These are phyloP conservation scores for Drosophila nannoptera DNA, from an alignment of 1,140 invertebrate genomes.

Conservation along the genomic window DNA sequence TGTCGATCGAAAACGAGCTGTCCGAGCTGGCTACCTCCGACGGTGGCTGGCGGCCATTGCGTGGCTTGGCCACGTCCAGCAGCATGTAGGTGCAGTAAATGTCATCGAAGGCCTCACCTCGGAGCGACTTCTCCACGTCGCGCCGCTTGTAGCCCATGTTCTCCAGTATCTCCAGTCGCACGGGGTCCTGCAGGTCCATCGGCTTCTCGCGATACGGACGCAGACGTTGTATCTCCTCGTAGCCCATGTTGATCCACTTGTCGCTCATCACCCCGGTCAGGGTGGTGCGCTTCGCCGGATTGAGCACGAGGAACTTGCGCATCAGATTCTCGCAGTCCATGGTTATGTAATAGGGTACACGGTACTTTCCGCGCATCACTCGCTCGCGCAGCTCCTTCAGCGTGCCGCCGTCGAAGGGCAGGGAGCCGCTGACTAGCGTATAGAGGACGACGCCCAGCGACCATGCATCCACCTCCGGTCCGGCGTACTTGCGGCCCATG, in stretches of 20 bases:
- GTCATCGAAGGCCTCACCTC: slow-evolving; percentile 99
- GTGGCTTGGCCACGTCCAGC: slow-evolving; percentile 46
- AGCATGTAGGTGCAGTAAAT: slow-evolving; percentile 90
- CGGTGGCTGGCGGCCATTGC: slow-evolving; percentile 15
- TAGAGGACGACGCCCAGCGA: slow-evolving; percentile 99
- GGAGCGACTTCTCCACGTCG: slow-evolving; percentile 97
- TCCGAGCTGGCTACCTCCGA: slow-evolving; percentile 1
- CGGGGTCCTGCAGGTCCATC: slow-evolving; percentile 57
- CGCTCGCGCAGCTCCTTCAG: slow-evolving; percentile 97
- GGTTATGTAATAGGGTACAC: slow-evolving; percentile 99
- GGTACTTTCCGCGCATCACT: slow-evolving; percentile 98
- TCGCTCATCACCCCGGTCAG: slow-evolving; percentile 98
- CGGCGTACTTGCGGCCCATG: slow-evolving; percentile 99
- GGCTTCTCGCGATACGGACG: slow-evolving; percentile 93
- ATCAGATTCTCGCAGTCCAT: slow-evolving; percentile 99
- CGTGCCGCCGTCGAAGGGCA: slow-evolving; percentile 99
- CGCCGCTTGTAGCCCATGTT: slow-evolving; percentile 95
- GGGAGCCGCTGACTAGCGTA: slow-evolving; percentile 98
- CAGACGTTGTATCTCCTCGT: slow-evolving; percentile 96
- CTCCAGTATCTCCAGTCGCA: slow-evolving; percentile 88
- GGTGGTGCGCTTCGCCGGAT: slow-evolving; percentile 97
- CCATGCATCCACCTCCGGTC: slow-evolving; percentile 99
- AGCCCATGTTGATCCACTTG: slow-evolving; percentile 99
- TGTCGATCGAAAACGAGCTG: not conserved
- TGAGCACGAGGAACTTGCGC: slow-evolving; percentile 99